phyloP scores from a whole-genome alignment of 1,140 invertebrate species.

The Uloborus diversus region DNA sequence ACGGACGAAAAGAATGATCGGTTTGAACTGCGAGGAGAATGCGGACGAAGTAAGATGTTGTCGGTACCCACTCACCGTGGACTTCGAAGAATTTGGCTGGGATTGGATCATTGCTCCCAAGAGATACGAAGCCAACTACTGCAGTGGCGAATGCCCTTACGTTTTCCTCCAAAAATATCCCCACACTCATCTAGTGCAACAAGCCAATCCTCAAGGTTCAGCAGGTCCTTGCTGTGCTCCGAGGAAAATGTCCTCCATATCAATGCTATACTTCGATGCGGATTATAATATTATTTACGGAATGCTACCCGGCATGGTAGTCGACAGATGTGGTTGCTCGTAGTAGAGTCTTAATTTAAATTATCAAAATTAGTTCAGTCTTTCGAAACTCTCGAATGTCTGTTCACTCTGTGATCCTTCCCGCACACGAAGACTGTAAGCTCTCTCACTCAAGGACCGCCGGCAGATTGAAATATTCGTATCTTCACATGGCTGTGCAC shows the following conservation, averaged over 20 bases:
- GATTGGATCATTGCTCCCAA: constrained; percentile 98
- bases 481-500: no score
- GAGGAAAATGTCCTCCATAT: constrained; percentile 86
- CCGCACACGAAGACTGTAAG: constrained; percentile 3
- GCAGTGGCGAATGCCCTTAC: constrained; percentile 92
- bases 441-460: not conserved
- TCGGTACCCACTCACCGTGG: constrained; percentile 89
- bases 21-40: constrained; percentile 80
- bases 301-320: constrained; percentile 89
- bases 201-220: constrained; percentile 75
- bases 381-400: constrained; percentile 18
- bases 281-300: constrained; percentile 88
- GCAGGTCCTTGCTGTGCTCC: constrained; percentile 90
- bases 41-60: constrained; percentile 84
- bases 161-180: constrained; percentile 87
- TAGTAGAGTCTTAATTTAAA: constrained; percentile 67
- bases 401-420: constrained; percentile 12
- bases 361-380: not conserved
- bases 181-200: constrained; percentile 91
- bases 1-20: constrained; percentile 76
- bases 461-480: no score
- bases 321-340: constrained; percentile 90
- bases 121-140: constrained; percentile 95
- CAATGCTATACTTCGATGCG: constrained; percentile 92
- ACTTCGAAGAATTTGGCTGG: constrained; percentile 97